These are phyloP conservation scores for Karalla daura DNA, from an alignment of 2,797 vertebrate species.

Conservation along the genomic window DNA sequence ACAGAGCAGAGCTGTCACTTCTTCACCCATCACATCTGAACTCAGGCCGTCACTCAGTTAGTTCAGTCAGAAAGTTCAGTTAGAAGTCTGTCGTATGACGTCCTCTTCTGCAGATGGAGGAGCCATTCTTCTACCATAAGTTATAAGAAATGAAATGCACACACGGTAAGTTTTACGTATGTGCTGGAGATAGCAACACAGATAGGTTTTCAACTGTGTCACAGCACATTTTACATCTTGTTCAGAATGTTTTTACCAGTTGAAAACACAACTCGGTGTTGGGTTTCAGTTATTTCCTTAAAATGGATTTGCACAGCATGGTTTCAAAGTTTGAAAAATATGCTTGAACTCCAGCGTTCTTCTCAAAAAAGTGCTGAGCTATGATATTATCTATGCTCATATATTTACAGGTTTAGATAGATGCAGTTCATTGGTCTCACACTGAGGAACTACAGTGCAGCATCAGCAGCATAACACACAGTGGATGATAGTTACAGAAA, in stretches of 20 bases:
- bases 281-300: too few relatives aligned
- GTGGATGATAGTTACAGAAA: too few relatives aligned
- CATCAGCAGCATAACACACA: too few relatives aligned
- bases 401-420: too few relatives aligned
- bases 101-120: slow-evolving; percentile 1
- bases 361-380: too few relatives aligned
- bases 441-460: too few relatives aligned
- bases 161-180: slow-evolving; percentile 1
- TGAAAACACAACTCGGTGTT: slow-evolving; percentile 15
- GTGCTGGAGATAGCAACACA: not conserved
- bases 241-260: not conserved
- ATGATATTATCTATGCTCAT: too few relatives aligned
- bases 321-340: too few relatives aligned
- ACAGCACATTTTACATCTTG: not conserved
- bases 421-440: too few relatives aligned
- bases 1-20: not conserved
- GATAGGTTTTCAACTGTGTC: not conserved
- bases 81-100: slow-evolving; percentile 2
- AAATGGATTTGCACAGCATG: too few relatives aligned
- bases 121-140: slow-evolving; percentile 13
- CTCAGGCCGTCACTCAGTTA: not conserved
- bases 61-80: not conserved
- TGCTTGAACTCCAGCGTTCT: too few relatives aligned
- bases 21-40: not conserved
- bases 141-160: not conserved